phyloP scores from a whole-genome alignment of 2,113 vertebrate species.

The Perccottus glenii region DNA sequence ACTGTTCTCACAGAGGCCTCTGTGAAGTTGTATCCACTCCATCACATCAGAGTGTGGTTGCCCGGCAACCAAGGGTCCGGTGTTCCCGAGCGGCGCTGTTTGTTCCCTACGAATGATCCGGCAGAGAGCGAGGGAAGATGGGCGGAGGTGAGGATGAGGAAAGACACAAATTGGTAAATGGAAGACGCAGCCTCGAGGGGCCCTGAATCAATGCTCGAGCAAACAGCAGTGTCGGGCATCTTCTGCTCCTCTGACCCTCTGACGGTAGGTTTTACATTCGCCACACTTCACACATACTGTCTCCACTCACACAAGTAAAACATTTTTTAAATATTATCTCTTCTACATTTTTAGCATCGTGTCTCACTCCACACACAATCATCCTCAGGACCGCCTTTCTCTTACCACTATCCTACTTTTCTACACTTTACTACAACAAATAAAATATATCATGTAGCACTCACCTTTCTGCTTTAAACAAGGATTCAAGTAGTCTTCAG shows the following conservation, averaged over 20 bases:
- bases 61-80: conserved; percentile 77
- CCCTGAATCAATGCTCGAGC: conserved; percentile 74
- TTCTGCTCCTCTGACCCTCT: conserved; percentile 31
- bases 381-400: conserved; percentile 13
- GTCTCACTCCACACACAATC: conserved; percentile 21
- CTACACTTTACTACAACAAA: conserved; percentile 14
- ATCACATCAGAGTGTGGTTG: conserved; percentile 80
- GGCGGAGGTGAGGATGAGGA: conserved; percentile 69
- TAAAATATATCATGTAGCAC: not conserved
- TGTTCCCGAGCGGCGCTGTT: conserved; percentile 74
- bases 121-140: conserved; percentile 61
- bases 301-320: conserved; percentile 16
- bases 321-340: conserved; percentile 30
- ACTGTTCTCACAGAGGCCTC: conserved; percentile 72
- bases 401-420: conserved; percentile 9
- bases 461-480: too few relatives aligned
- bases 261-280: conserved; percentile 23
- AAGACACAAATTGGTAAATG: conserved; percentile 80
- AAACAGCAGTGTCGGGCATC: conserved; percentile 62
- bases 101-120: conserved; percentile 75
- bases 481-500: too few relatives aligned
- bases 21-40: conserved; percentile 76
- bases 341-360: conserved; percentile 24
- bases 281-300: conserved; percentile 17
- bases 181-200: conserved; percentile 72